These are phyloP conservation scores for Zonitis immaculata DNA, from an alignment of 2,888 invertebrate species.

Conservation along the genomic window DNA sequence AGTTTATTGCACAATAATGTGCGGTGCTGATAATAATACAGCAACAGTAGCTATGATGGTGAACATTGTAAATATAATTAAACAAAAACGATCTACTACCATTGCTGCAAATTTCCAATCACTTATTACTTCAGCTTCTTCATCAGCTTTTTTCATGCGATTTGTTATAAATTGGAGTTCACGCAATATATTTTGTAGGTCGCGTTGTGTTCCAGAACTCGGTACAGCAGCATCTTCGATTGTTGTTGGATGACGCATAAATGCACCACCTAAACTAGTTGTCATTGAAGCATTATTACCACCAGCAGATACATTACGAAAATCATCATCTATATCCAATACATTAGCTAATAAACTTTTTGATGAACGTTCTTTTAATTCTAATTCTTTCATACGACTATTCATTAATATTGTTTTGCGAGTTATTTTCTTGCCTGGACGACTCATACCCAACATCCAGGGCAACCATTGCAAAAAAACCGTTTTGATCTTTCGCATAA, in stretches of 20 bases:
- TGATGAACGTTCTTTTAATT: constrained; percentile 89
- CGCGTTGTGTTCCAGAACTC: constrained; percentile 65
- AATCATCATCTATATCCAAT: constrained; percentile 93
- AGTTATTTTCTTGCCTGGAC: constrained; percentile 92
- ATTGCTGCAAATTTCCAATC: constrained; percentile 99
- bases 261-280: constrained; percentile 49
- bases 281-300: constrained; percentile 46
- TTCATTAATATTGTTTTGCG: constrained; percentile 85
- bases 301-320: constrained; percentile 70
- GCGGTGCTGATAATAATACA: constrained; percentile 86
- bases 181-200: constrained; percentile 84
- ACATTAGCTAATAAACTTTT: constrained; percentile 93
- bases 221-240: constrained; percentile 60
- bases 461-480: constrained; percentile 97
- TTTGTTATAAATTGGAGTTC: constrained; percentile 94
- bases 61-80: constrained; percentile 92
- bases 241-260: constrained; percentile 68
- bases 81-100: constrained; percentile 96
- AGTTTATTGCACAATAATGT: constrained; percentile 86
- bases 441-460: constrained; percentile 91
- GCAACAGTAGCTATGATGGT: constrained; percentile 90
- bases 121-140: constrained; percentile 87
- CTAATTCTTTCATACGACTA: constrained; percentile 87
- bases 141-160: constrained; percentile 91
- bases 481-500: constrained; percentile 72